Conservation (phyloP, 2,113 vertebrate genomes). For the Elanoides forficatus region DNA sequence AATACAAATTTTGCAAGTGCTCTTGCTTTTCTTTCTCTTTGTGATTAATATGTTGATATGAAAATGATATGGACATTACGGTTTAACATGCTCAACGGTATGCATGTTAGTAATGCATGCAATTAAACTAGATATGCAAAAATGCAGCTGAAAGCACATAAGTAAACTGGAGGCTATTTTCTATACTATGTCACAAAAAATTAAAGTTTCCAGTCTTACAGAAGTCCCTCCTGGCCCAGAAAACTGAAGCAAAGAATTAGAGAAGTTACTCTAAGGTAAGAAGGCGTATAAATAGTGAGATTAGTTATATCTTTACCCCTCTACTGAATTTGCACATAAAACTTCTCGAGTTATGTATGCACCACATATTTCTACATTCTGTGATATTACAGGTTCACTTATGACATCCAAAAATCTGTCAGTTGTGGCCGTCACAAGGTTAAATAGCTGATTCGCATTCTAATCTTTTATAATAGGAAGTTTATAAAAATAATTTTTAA, state of each 20-base stretch:
- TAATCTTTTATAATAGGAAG: constrained; percentile 22
- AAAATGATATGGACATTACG: neutral
- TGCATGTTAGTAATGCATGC: fast-evolving
- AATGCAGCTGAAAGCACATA: neutral
- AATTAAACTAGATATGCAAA: neutral
- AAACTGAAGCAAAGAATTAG: neutral
- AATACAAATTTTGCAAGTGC: neutral
- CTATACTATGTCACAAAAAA: neutral
- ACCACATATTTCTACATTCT: neutral
- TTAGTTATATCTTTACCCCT: neutral
- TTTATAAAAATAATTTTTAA: constrained; percentile 40
- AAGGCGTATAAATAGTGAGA: neutral
- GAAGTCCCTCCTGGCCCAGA: neutral
- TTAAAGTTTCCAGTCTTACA: neutral
- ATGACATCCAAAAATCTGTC: neutral
- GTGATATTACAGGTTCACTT: neutral
- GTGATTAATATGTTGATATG: neutral
- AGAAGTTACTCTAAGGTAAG: neutral
- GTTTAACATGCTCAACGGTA: neutral
- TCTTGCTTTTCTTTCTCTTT: neutral
- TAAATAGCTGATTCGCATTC: constrained; percentile 11
- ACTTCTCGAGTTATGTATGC: neutral
- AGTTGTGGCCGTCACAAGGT: neutral
- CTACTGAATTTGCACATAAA: neutral
- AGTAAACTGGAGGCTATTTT: neutral